Evolutionary conservation across 2,797 vertebrate species (phyloP).

Genomic region (Molossus molossus): DNA sequence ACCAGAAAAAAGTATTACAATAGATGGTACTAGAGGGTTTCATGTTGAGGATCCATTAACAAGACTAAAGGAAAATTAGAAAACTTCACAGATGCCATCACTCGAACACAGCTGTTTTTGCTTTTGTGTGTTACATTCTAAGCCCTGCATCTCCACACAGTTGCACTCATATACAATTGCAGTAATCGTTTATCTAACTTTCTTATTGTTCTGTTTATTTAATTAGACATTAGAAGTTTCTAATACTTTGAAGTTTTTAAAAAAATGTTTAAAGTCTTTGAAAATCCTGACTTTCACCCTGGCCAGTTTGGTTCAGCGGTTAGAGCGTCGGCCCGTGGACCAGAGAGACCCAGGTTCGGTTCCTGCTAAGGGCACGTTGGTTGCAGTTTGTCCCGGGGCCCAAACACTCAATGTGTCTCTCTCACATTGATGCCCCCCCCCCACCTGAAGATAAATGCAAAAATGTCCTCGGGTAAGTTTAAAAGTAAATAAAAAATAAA

Average conservation of each 20-base stretch:
- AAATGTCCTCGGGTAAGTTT: too few relatives aligned
- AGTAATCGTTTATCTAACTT: slow-evolving; percentile 17
- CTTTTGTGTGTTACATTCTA: background rate
- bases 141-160: background rate
- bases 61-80: background rate
- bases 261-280: slow-evolving; percentile 18
- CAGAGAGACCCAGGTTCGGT: background rate
- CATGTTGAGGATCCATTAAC: background rate
- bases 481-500: too few relatives aligned
- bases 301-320: background rate
- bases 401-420: too few relatives aligned
- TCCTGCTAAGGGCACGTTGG: background rate
- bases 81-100: background rate
- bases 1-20: background rate
- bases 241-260: background rate
- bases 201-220: slow-evolving; percentile 9
- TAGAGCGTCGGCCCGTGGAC: background rate
- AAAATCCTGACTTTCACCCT: background rate
- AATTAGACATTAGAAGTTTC: background rate
- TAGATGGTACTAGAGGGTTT: background rate
- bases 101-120: background rate
- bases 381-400: too few relatives aligned
- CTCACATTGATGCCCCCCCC: too few relatives aligned
- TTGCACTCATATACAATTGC: background rate
- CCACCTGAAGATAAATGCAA: too few relatives aligned